Base-by-base conservation (phyloP, 2,113 vertebrate genomes). In the Notechis scutatus region DNA sequence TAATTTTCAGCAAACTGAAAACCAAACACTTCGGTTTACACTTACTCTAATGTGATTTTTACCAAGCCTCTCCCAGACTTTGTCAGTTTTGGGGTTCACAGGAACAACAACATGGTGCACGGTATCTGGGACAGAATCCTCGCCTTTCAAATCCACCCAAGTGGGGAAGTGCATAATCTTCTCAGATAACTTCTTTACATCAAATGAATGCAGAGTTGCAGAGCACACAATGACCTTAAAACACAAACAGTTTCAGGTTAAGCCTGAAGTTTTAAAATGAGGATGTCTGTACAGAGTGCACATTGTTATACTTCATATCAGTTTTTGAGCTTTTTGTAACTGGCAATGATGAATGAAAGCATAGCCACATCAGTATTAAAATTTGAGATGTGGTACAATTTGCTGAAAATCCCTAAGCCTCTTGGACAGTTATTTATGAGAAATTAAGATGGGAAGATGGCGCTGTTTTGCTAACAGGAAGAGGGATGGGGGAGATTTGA, bases 141-240 rank as follows among this genome's bases (percentile, higher is more conserved):
- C 99, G 50, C 99, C 99, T 97, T 99, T 99, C 94, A 99, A 96
- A 95, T 99, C 99, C 87, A 99, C 99, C 99, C 99, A 99, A 0
- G 99, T 99, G 56, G 99, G 99, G 93, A 99, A 99, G 96, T 99
- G 99, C 99, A 99, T 99, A 94, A 99, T 99, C 94, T 99, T 99
- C 95, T 99, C 99, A 0, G 99, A 99, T 1, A 99, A 96, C 93
- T 99, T 99, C 97, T 99, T 99, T 42, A 99, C 99, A 87, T 99
- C 99, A 18, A 99, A 99, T 3, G 99, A 99, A 96, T 99, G 99
- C 88, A 99, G 97, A 0, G 99, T 99, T 87, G 99, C 99, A 42
- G 99, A 99, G 95, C 99, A 99, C 54, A 99, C 99, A 3, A 99
- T 99, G 94, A 99, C 99, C 99, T 99, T 91, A 47, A n/a, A 92